Evolutionary conservation across 2,888 invertebrate species (phyloP), one percentile per base, ranked within the genome.

Genomic region (Thera obeliscata): DNA sequence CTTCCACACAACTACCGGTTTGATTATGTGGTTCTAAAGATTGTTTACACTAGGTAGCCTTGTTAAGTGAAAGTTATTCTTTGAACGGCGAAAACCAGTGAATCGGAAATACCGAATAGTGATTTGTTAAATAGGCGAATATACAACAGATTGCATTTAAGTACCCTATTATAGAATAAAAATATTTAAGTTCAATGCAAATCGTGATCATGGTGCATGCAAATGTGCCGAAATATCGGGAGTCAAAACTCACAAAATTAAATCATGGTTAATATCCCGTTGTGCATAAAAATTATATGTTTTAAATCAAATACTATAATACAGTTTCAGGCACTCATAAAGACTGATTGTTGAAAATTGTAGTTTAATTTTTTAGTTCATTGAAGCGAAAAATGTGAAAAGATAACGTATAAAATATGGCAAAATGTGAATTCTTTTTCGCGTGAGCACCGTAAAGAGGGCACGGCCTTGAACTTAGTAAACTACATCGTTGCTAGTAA

Each of bases 391-490:
- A 60, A 63, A 56, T 7, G 11, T 41, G 7, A 22, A 48, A 36
- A 52, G 62, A 49, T 62, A 22, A 56, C 38, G 11, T n/a, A n/a
- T 22, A 38, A 56, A 54, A 63, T 38, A 4, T 41, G 52, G 43
- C 50, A 54, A 36, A 43, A 59, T 52, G 43, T 54, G n/a, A 38
- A 58, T 22, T 2, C 5, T 7, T 54, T 61, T 61, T 66, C 66
- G 66, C 56, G 46, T 66, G 61, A 49, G 56, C 54, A 63, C 60
- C n/a, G 49, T 52, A 46, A 48, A 60, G 49, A 66, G 56, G 55
- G 46, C 69, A 62, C 60, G 54, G 57, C 73, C 74, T 70, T 74
- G 74, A 73, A 71, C 72, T 69, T 59, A 46, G 41, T 56, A 52
- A 55, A 55, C n/a, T 35, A 56, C 22, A 49, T 49, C 7, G 43